phyloP scores from a whole-genome alignment of 2,113 vertebrate genomes.

The Zosterops hypoxanthus region DNA sequence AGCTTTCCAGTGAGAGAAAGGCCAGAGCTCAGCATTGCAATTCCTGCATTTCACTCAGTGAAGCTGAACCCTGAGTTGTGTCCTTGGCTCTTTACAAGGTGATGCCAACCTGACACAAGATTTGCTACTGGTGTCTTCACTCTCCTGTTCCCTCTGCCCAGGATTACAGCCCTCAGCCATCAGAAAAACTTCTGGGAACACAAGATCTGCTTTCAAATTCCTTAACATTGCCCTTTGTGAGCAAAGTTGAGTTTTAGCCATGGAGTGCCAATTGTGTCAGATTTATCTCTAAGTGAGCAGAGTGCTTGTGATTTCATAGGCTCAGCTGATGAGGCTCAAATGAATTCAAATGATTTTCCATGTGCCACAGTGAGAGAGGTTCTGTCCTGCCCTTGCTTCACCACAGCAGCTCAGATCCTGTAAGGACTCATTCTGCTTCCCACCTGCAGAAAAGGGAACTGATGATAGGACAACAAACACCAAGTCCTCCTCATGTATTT shows the following conservation, averaged over 20 bases:
- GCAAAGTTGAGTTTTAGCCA: background rate
- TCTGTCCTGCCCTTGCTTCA: background rate
- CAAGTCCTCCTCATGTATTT: background rate
- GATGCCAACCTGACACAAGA: background rate
- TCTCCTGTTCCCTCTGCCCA: fast-evolving
- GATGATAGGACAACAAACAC: background rate
- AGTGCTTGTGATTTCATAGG: background rate
- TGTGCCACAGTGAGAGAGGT: background rate
- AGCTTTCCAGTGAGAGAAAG: background rate
- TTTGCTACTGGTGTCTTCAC: background rate
- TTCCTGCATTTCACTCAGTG: fast-evolving
- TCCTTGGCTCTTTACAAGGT: background rate
- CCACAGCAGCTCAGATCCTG: background rate
- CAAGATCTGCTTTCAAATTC: background rate
- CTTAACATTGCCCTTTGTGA: background rate
- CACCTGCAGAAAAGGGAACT: background rate
- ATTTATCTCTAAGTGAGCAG: background rate
- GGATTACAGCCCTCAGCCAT: background rate
- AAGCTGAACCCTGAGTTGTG: background rate
- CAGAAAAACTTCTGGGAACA: background rate
- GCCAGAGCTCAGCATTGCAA: background rate
- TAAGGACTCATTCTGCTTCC: background rate
- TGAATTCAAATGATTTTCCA: background rate
- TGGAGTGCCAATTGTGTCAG: background rate
- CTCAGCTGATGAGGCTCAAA: background rate